Base-by-base conservation (phyloP, 2,888 invertebrate genomes). In the Torymus tubicola region DNA sequence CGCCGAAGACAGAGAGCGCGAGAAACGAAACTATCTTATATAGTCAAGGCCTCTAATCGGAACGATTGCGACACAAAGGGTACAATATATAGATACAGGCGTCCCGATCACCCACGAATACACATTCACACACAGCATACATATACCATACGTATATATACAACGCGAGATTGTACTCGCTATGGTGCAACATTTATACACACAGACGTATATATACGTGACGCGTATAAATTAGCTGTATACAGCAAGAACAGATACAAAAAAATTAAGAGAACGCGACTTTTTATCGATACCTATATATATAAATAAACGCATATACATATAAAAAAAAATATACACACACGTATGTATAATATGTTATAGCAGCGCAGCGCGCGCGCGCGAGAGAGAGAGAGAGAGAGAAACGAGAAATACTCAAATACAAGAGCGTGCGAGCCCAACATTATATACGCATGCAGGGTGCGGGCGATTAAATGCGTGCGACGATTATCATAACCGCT, bases 11-110 rank as follows among this genome's bases (percentile, higher is more conserved):
- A 21, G n/a, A 10, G 31, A 31, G 31, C 1, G 31, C 1, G 31
- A 31, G 14, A 58, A 58, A 58, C 71, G 71, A 70, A 65, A 71
- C 52, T 71, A 31, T 31, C 31, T 31, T 31, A 31, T 31, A 60
- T 71, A 71, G 60, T 72, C 71, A 78, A 60, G 78, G 78, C 72
- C 78, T 78, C 71, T 78, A 53, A 77, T 13, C 8, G 69, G 50
- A 63, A 77, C 63, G 50, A 16, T 61, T 24, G 24, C 53, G 67
- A 14, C 4, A 57, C 24, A 52, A 50, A 53, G 18, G 21, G 14
- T 52, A 52, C 52, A 18, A 61, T 61, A 42, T n/a, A 42, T 12
- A 64, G 31, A 64, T 5, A n/a, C 18, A 64, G 12, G 14, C n/a
- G 42, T n/a, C 18, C 5, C 8, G n/a, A 64, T 42, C 50, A 10